A percentile compares a stretch with the other conserved stretches of the same genome.
phyloP scores from a whole-genome alignment of 2,113 vertebrate species.

The Xenopus laevis region DNA sequence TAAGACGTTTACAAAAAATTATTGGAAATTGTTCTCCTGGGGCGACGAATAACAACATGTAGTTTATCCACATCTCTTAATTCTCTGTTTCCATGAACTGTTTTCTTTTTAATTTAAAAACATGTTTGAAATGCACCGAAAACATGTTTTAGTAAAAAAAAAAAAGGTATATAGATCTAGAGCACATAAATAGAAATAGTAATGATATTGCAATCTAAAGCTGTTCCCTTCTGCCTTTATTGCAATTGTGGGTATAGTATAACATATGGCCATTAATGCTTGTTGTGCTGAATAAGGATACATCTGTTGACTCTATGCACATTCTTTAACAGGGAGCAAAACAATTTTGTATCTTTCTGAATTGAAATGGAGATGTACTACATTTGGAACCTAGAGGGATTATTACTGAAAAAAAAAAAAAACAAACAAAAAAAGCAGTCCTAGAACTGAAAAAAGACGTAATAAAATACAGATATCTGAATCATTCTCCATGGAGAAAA shows the following conservation, averaged over 20 bases:
- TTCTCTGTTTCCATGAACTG: no score
- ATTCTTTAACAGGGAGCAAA: slow-evolving; percentile 15
- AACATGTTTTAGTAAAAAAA: background rate
- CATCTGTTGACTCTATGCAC: slow-evolving; percentile 35
- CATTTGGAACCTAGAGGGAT: slow-evolving; percentile 9
- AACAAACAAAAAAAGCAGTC: background rate
- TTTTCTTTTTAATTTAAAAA: no score
- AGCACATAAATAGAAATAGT: slow-evolving; percentile 9
- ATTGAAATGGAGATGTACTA: slow-evolving; percentile 14
- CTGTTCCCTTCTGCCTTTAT: slow-evolving; percentile 21
- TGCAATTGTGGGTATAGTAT: slow-evolving; percentile 21
- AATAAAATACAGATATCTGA: background rate
- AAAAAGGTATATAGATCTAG: background rate
- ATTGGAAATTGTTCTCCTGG: no score
- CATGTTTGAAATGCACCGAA: no score
- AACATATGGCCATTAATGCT: slow-evolving; percentile 40
- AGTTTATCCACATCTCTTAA: no score
- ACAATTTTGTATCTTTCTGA: slow-evolving; percentile 9
- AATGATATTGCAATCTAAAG: slow-evolving; percentile 25
- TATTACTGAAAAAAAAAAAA: background rate
- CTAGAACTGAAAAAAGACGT: background rate
- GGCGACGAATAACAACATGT: no score
- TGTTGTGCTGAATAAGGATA: slow-evolving; percentile 41
- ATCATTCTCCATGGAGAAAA: background rate
- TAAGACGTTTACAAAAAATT: no score